Evolutionary conservation across 2,888 invertebrate genomes (phyloP), one percentile per base, ranked within the genome.

Genomic region (Blastobasis lacticolella): DNA sequence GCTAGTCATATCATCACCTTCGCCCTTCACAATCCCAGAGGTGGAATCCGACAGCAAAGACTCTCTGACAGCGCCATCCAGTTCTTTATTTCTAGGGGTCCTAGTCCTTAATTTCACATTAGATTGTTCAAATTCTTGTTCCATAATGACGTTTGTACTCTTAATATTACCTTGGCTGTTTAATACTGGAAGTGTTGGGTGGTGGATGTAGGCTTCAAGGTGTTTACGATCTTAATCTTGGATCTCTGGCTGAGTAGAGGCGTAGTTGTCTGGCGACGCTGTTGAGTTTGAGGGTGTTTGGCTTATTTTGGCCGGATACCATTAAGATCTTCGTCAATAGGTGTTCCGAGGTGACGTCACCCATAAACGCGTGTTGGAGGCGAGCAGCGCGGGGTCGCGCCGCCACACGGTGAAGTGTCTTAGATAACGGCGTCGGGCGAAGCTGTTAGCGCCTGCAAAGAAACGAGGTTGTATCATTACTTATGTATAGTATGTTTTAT

Each of bases 171-270:
- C 73, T 75, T 73, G 69, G 64, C 62, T 57, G 57, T 58, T 55
- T 76, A 87, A 87, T 86, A 86, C 84, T 84, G 86, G 66, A 63
- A 67, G 69, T 71, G 66, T 46, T 51, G 41, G 38, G 38, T 55
- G 23, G 23, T 23, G 23, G 23, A 55, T 50, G 8, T 37, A 51
- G 49, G 67, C 67, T 73, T 57, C 71, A 65, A 50, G 67, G 64
- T 7, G 71, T 73, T 76, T 90, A 90, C 36, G 78, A 71, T 89
- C 90, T 90, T 90, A 90, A 90, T 64, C 90, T 78, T 40, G 91
- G 91, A 66, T 91, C 90, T 63, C 89, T 79, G 53, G 89, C 88
- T 52, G 85, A 88, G 58, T 88, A 89, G 50, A 87, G 75, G 59
- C 88, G 89, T 56, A 88, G 79, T 61, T 86, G 78, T 56, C 88